Evolutionary conservation across 2,888 invertebrate species (phyloP).

Genomic region (Notocelia uddmanniana): DNA sequence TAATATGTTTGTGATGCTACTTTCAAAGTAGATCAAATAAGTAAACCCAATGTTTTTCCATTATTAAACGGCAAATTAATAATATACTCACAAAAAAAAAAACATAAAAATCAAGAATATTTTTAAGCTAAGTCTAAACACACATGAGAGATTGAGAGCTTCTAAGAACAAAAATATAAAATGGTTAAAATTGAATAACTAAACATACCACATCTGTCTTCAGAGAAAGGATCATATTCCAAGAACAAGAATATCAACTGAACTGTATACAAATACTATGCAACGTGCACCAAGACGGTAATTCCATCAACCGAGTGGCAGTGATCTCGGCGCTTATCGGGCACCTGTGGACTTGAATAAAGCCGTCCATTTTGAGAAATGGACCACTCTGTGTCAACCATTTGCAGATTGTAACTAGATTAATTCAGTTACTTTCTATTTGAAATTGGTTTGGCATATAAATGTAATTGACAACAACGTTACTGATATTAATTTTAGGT

Average conservation of each 20-base stretch:
- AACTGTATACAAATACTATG: constrained; percentile 59
- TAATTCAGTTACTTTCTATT: neutral
- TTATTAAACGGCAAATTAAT: no score
- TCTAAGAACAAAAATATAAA: no score
- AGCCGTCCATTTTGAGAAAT: constrained; percentile 71
- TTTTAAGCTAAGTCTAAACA: no score
- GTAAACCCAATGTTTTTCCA: no score
- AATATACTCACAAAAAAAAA: no score
- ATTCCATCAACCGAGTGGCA: constrained; percentile 70
- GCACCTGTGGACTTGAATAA: constrained; percentile 79
- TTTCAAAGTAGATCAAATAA: no score
- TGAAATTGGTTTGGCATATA: neutral
- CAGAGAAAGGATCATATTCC: constrained; percentile 3
- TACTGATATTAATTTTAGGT: neutral
- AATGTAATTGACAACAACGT: neutral
- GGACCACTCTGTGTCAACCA: constrained; percentile 46
- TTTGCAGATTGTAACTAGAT: constrained; percentile 43
- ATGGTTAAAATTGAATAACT: neutral
- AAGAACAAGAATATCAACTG: neutral
- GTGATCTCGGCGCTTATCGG: constrained; percentile 73
- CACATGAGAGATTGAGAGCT: no score
- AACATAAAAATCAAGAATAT: no score
- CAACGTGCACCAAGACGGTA: constrained; percentile 67
- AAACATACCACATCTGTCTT: neutral
- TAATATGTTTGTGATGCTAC: no score